phyloP scores from a whole-genome alignment of 1,140 invertebrate genomes.

The Leptinotarsa undecemlineata region DNA sequence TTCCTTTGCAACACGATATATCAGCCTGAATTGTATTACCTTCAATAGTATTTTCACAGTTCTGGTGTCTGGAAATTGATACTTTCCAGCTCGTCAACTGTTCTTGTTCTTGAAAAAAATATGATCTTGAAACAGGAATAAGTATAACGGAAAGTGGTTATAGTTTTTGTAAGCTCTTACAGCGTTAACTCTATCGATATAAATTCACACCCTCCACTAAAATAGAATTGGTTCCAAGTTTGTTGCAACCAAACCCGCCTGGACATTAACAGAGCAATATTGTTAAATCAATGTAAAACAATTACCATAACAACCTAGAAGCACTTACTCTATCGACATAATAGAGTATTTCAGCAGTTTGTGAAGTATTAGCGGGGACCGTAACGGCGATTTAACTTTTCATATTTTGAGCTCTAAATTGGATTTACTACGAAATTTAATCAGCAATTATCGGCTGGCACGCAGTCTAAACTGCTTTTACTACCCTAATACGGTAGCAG shows the following conservation, averaged over 20 bases:
- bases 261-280: conserved; percentile 4
- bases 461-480: conserved; percentile 46
- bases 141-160: too few species aligned
- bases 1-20: too few species aligned
- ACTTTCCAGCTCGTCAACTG: too few species aligned
- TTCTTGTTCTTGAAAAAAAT: too few species aligned
- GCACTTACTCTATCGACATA: conserved; percentile 38
- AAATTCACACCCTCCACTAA: not conserved
- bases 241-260: not conserved
- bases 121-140: too few species aligned
- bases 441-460: conserved; percentile 52
- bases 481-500: conserved; percentile 29
- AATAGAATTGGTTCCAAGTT: not conserved
- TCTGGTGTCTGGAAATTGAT: too few species aligned
- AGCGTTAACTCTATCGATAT: too few species aligned
- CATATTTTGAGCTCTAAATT: conserved; percentile 47
- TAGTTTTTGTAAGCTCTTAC: too few species aligned
- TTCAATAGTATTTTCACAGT: too few species aligned
- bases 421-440: conserved; percentile 52
- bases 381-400: conserved; percentile 50
- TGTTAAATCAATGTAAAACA: conserved; percentile 36
- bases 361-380: conserved; percentile 36
- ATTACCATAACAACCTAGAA: conserved; percentile 39
- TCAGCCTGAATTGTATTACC: too few species aligned
- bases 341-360: conserved; percentile 40